Conservation (phyloP, 1,140 invertebrate genomes). For the Euura lappo region DNA sequence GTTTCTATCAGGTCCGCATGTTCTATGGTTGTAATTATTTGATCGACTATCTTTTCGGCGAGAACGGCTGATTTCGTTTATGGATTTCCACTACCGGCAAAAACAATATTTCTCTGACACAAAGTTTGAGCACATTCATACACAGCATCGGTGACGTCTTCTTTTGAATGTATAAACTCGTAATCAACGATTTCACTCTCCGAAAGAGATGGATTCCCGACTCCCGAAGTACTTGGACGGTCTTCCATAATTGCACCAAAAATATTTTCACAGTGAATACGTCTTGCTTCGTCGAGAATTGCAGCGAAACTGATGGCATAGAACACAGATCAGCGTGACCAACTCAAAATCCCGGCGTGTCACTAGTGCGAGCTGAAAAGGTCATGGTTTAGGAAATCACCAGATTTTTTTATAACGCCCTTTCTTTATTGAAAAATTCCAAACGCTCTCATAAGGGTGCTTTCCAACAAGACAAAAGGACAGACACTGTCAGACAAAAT, state of each 20-base stretch:
- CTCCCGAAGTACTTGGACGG: not conserved
- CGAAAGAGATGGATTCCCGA: not conserved
- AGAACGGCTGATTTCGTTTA: not conserved
- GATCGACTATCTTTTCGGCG: not conserved
- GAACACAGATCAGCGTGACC: no score
- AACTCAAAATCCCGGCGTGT: no score
- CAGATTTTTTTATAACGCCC: no score
- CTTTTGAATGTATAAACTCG: not conserved
- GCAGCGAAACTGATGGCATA: not conserved
- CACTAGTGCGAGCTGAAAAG: no score
- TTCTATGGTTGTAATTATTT: not conserved
- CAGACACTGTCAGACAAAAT: no score
- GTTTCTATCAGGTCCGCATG: not conserved
- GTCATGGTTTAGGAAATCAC: no score
- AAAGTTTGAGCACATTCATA: not conserved
- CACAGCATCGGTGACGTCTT: not conserved
- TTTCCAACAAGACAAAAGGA: no score
- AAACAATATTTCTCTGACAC: not conserved
- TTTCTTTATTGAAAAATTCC: no score
- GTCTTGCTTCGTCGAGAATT: not conserved
- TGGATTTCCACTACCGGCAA: not conserved
- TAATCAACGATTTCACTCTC: not conserved
- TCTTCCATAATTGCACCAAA: not conserved
- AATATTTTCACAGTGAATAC: slow-evolving; percentile 1
- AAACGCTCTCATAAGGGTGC: no score